These are phyloP conservation scores for Tyrophagus putrescentiae DNA, from an alignment of 1,140 invertebrate species.

Conservation along the genomic window DNA sequence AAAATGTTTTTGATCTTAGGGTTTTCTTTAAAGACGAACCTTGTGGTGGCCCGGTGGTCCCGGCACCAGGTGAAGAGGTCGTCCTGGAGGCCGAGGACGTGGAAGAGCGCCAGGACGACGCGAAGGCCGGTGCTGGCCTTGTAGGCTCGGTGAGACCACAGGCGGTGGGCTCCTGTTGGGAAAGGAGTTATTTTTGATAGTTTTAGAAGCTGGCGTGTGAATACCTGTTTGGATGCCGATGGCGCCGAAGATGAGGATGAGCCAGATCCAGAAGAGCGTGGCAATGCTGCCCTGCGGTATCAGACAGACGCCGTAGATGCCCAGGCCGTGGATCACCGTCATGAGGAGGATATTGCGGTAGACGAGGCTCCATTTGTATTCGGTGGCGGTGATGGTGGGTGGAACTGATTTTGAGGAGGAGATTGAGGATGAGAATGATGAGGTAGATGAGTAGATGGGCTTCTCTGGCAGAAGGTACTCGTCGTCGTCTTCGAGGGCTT, in stretches of 20 bases:
- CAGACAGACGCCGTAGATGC: not conserved
- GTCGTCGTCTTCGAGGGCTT: no score
- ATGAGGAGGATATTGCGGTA: not conserved
- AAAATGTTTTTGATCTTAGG: no score
- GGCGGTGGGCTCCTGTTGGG: conserved; percentile 37
- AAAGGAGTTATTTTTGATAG: conserved; percentile 33
- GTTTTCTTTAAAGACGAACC: no score
- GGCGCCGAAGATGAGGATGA: conserved; percentile 27
- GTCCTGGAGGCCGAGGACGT: conserved; percentile 45
- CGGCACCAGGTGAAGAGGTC: conserved; percentile 77
- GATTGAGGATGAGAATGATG: no score
- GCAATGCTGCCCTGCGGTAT: not conserved
- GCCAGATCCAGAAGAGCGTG: conserved; percentile 2
- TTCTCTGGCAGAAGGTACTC: no score
- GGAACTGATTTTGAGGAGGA: no score
- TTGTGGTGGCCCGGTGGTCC: conserved; percentile 87
- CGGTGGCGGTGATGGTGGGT: not conserved
- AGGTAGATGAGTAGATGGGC: no score
- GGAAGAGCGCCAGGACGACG: conserved; percentile 32
- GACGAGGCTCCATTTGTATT: not conserved
- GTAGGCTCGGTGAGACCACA: conserved; percentile 41
- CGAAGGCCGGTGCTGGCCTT: conserved; percentile 38
- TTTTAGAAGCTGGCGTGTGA: conserved; percentile 40
- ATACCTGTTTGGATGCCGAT: conserved; percentile 62
- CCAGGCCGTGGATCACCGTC: not conserved